Evolutionary conservation across 1,140 invertebrate species (phyloP), one percentile per base, ranked within the genome.

Genomic region (Drosophila serrata): DNA sequence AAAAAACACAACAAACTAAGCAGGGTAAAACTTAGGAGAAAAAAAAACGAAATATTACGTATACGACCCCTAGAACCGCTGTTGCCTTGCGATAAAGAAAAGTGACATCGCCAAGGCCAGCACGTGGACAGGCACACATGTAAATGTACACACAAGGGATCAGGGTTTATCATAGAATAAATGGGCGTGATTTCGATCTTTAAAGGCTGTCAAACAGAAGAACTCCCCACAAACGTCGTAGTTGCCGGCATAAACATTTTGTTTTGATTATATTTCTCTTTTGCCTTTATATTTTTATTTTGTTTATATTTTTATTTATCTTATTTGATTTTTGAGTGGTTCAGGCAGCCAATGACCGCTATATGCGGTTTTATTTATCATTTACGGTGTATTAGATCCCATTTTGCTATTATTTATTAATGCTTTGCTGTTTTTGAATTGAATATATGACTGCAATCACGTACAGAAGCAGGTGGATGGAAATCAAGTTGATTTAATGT

Each of bases 41-140:
- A 29, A 40, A 48, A 49, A 63, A 69, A 61, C 58, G 37, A n/a
- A 56, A 65, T 42, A 79, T 79, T 79, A 88, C 60, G 76, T 82
- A 79, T 79, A 78, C 75, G 75, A 78, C 69, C 69, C 69, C 59
- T 79, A 65, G 69, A 70, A 75, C 61, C 53, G 56, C 59, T 57
- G 58, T 68, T 75, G 67, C 67, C 51, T 42, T 40, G 75, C 78
- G 82, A 86, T 86, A 79, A 74, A 70, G 82, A 86, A 85, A 81
- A 81, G 63, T 86, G 82, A 78, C 82, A 73, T 86, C 45, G 75
- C 51, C 82, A 86, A 86, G 82, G 82, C 72, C 82, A 79, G 69
- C 82, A 85, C 74, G 69, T 75, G 82, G 51, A 43, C 48, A 60
- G 64, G 67, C 17, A n/a, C 27, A 58, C 27, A 45, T 9, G 33